phyloP scores from a whole-genome alignment of 37 sponge, comb jelly and placozoan species.

The Eunapius fragilis region DNA sequence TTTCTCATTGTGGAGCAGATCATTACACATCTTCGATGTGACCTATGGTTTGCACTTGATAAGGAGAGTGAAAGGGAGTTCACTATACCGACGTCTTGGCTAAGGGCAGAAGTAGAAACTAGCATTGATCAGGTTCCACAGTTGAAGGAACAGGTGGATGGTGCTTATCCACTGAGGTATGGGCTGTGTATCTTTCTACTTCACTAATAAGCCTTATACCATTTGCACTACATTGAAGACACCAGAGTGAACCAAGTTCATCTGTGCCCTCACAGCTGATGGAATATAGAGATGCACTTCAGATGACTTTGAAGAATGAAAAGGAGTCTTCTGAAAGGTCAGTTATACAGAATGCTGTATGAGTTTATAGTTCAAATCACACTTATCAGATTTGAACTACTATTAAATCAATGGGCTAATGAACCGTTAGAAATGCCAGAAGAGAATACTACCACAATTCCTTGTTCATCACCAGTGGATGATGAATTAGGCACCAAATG shows the following conservation, averaged over 20 bases:
- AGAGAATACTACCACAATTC: not conserved
- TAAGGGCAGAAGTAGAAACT: constrained; percentile 45
- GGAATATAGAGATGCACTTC: not conserved
- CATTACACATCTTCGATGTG: not conserved
- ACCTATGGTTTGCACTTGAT: constrained; percentile 25
- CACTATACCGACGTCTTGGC: constrained; percentile 28
- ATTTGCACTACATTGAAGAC: not conserved
- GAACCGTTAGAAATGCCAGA: not conserved
- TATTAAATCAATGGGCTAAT: not conserved
- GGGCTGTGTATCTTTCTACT: not conserved
- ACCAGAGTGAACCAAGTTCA: not conserved
- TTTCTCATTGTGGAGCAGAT: constrained; percentile 46
- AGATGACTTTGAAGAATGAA: not conserved
- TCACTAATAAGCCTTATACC: not conserved
- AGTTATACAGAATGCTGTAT: not conserved
- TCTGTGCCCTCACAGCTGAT: not conserved
- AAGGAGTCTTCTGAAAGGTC: not conserved
- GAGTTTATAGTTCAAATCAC: not conserved
- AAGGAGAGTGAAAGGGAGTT: constrained; percentile 7
- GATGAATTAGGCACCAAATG: not conserved
- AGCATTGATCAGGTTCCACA: not conserved
- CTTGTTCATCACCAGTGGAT: not conserved
- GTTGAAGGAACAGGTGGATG: not conserved
- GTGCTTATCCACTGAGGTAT: not conserved
- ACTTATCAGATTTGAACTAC: not conserved